These are phyloP conservation scores for Podarcis raffonei DNA, from an alignment of 2,113 vertebrate species.

Conservation along the genomic window DNA sequence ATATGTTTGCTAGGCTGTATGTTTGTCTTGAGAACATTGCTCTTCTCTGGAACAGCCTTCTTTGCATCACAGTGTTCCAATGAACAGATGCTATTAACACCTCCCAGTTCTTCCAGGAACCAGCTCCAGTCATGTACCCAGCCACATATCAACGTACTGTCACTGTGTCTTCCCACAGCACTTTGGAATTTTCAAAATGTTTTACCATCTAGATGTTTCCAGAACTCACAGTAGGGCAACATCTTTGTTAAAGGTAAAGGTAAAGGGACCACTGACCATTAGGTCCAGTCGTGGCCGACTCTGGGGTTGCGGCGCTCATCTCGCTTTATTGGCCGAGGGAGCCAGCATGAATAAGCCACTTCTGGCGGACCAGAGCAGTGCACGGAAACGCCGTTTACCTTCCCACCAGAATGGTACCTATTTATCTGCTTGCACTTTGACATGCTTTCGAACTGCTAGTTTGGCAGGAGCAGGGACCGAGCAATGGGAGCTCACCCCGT, in stretches of 20 bases:
- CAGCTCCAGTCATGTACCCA: background rate
- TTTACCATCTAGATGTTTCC: background rate
- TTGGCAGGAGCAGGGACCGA: no score
- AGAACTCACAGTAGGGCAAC: background rate
- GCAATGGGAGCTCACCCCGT: no score
- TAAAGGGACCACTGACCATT: no score
- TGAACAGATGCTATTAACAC: background rate
- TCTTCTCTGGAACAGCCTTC: background rate
- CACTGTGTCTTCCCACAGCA: background rate
- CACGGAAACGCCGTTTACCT: no score
- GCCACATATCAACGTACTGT: background rate
- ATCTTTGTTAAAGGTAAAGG: background rate
- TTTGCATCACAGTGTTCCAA: background rate
- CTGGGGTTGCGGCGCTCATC: no score
- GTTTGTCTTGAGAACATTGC: background rate
- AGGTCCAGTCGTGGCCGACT: no score
- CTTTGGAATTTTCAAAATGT: background rate
- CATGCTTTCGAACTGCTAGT: no score
- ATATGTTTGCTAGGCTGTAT: background rate
- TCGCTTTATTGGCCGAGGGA: no score
- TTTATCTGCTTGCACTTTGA: no score
- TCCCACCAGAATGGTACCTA: no score
- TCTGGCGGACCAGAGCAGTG: no score
- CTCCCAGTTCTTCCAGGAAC: background rate
- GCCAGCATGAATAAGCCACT: no score